phyloP scores from a whole-genome alignment of 2,888 invertebrate species.

The Tachina lurida region DNA sequence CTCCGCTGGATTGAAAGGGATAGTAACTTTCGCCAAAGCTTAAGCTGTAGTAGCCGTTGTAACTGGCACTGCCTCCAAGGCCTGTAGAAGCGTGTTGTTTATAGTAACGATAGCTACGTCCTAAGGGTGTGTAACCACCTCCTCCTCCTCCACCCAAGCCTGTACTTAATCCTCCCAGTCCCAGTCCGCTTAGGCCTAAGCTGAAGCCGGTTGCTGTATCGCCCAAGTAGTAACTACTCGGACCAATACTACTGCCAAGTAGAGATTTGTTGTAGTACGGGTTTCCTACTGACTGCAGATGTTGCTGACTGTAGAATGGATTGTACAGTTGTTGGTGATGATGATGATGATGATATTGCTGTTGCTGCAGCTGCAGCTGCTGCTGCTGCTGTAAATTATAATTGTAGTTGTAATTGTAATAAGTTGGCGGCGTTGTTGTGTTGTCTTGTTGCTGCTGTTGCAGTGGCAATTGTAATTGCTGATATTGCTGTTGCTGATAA shows the following conservation, averaged over 20 bases:
- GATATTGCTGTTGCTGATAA: constrained; percentile 62
- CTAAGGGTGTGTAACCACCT: constrained; percentile 72
- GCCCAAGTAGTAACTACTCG: constrained; percentile 67
- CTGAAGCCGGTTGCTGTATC: constrained; percentile 71
- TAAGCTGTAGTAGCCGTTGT: constrained; percentile 72
- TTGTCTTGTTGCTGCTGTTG: constrained; percentile 64
- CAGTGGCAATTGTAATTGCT: constrained; percentile 59
- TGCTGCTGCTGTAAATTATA: constrained; percentile 73
- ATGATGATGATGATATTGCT: constrained; percentile 69
- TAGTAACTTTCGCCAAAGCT: constrained; percentile 67
- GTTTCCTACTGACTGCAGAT: constrained; percentile 75
- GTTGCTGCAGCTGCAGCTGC: constrained; percentile 71
- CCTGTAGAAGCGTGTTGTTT: constrained; percentile 69
- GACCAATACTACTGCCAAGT: constrained; percentile 69
- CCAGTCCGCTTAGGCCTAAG: constrained; percentile 65
- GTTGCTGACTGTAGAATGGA: constrained; percentile 76
- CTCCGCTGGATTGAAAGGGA: constrained; percentile 71
- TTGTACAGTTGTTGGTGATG: constrained; percentile 75
- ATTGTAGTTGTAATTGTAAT: constrained; percentile 71
- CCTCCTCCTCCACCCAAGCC: constrained; percentile 70
- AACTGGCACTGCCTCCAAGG: constrained; percentile 55
- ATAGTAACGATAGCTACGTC: constrained; percentile 74
- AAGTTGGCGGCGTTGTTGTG: constrained; percentile 68
- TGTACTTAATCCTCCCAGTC: constrained; percentile 69
- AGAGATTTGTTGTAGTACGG: constrained; percentile 73